phyloP scores from a whole-genome alignment of 2,888 invertebrate genomes.

The Harmothoe impar region DNA sequence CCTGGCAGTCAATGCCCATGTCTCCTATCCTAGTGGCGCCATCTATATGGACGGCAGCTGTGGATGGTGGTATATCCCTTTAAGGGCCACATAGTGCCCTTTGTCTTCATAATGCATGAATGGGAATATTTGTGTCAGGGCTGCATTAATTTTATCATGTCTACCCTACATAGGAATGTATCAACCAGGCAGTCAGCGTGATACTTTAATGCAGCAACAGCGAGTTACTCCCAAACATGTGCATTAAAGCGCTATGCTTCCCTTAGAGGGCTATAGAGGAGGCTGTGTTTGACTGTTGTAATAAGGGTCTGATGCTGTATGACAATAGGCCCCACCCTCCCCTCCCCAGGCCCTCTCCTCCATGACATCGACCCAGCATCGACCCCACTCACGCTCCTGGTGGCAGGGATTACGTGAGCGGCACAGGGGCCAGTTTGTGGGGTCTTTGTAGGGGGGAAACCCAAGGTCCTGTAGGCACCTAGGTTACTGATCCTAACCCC shows the following conservation, averaged over 20 bases:
- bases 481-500: conserved; percentile 1
- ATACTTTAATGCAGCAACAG: background rate
- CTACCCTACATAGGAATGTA: too few relatives aligned
- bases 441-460: background rate
- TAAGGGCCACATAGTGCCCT: too few relatives aligned
- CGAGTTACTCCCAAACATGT: background rate
- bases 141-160: too few relatives aligned
- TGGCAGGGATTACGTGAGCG: background rate
- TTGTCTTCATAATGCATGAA: too few relatives aligned
- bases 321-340: background rate
- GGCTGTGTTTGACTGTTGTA: background rate
- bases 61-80: too few relatives aligned
- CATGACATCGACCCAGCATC: background rate
- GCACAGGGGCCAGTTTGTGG: background rate
- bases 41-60: too few relatives aligned
- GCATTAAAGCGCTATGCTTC: too few relatives aligned
- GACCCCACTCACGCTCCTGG: background rate
- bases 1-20: background rate
- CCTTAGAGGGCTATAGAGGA: background rate
- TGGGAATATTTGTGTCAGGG: too few relatives aligned
- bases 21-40: background rate
- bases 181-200: too few relatives aligned
- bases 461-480: background rate
- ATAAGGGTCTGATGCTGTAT: background rate
- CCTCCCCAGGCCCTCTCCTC: background rate